These are phyloP conservation scores for Micrastur ruficollis DNA, from an alignment of 2,797 vertebrate species.

Conservation along the genomic window DNA sequence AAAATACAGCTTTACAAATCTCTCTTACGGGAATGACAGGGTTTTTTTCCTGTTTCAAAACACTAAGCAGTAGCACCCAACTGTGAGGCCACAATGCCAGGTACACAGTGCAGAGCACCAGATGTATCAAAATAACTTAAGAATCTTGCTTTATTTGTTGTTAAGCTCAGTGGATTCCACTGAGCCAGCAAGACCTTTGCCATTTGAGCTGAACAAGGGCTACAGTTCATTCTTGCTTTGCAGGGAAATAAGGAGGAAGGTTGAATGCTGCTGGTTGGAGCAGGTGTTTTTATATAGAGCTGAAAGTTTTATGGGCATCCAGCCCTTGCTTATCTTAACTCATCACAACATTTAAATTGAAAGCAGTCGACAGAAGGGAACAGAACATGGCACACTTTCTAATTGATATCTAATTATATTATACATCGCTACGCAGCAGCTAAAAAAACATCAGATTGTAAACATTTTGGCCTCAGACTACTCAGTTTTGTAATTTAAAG, in stretches of 20 bases:
- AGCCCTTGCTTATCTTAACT: constrained; percentile 61
- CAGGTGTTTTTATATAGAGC: constrained; percentile 47
- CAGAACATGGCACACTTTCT: constrained; percentile 56
- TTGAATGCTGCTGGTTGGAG: constrained; percentile 15
- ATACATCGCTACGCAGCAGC: not conserved
- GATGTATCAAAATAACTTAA: not conserved
- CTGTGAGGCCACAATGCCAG: not conserved
- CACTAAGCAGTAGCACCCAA: not conserved
- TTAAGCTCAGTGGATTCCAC: not conserved
- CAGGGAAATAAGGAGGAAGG: not conserved
- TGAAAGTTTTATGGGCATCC: constrained; percentile 50
- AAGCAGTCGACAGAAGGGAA: constrained; percentile 57
- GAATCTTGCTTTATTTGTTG: not conserved
- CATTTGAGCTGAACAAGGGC: not conserved
- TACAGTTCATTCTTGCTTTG: not conserved
- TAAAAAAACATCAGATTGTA: constrained; percentile 58
- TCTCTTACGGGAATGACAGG: not conserved
- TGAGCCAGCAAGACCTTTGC: not conserved
- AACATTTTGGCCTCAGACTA: constrained; percentile 60
- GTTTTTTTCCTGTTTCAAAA: not conserved
- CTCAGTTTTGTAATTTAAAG: constrained; percentile 59
- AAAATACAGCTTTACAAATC: not conserved
- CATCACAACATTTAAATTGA: constrained; percentile 63
- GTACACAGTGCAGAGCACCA: not conserved
- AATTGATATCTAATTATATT: constrained; percentile 65